These are phyloP conservation scores for Corythaeola cristata DNA, from an alignment of 2,113 vertebrate genomes.

Conservation along the genomic window DNA sequence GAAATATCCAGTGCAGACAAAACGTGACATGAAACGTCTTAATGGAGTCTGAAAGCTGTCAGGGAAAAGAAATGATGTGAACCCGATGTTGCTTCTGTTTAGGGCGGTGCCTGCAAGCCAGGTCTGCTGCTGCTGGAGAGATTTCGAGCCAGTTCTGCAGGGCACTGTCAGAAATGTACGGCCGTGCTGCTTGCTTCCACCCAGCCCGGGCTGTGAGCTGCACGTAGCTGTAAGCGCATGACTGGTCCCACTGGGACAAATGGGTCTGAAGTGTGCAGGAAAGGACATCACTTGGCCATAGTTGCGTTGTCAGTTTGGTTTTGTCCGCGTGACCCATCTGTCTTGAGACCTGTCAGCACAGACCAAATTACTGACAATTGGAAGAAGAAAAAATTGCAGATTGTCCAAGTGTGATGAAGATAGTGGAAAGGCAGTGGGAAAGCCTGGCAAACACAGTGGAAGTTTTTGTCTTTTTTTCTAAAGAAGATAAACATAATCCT, in stretches of 20 bases:
- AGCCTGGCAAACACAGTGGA: background rate
- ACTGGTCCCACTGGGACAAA: background rate
- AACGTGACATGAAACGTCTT: rapidly evolving
- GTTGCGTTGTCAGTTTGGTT: background rate
- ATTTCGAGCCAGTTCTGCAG: background rate
- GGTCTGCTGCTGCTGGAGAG: background rate
- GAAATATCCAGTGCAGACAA: background rate
- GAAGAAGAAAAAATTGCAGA: background rate
- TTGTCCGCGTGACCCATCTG: rapidly evolving
- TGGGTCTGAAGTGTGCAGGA: background rate
- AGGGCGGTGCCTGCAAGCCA: background rate
- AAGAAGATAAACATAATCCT: background rate
- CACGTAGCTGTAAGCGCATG: background rate
- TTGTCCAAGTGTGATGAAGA: background rate
- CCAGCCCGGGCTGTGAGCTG: rapidly evolving
- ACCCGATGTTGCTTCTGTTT: background rate
- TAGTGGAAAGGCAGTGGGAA: background rate
- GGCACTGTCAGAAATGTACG: background rate
- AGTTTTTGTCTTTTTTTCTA: constrained; percentile 11
- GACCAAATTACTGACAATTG: background rate
- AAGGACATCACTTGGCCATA: background rate
- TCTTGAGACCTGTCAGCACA: background rate
- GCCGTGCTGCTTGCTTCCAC: rapidly evolving
- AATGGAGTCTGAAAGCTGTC: background rate
- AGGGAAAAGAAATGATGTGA: background rate